Base-by-base conservation (phyloP, 1,140 invertebrate genomes). In the Aethina tumida region DNA sequence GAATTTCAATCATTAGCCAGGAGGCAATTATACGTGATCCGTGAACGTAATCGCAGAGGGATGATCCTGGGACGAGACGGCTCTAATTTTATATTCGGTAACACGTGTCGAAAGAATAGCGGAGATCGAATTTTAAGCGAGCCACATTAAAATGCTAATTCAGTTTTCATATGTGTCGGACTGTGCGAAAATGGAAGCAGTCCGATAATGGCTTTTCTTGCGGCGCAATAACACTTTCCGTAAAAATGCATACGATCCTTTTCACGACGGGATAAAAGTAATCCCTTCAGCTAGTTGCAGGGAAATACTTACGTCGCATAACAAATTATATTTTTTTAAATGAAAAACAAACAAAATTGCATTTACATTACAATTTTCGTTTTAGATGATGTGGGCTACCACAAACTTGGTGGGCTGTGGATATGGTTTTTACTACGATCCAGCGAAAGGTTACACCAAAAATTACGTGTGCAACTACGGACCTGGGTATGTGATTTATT, bases 391-490 rank as follows among this genome's bases (percentile, higher is more conserved):
- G 19, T 89, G 84, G 85, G 74, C 75, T 35, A 75, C 82, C 50
- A 85, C 82, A 4, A 77, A 77, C 50, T 63, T 79, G 27, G 69
- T 90, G 17, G 85, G 85, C 17, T 90, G 84, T 58, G 84, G 84
- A 12, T 90, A 77, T 55, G 72, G 81, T 0, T 85, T 79, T 61
- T 88, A 81, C 60, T 78, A 79, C 45, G 79, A 84, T 41, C 67
- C 70, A 1, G 41, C 64, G 2, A 61, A 69, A 41, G 79, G 81
- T 26, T 84, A 82, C 57, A 82, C 78, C 37, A 87, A 87, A 62
- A 71, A 85, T 35, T 88, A 86, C 57, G 79, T 88, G 8, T 89
- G 85, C 67, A 88, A 89, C 65, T 89, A 88, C 55, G 84, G 84
- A 36, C 82, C 84, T 6, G 79, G 79, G 78, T 81, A 65, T 68